Percentiles rank a stretch among this genome's conserved stretches.
Conservation (phyloP, 2,888 invertebrate genomes). For the Drosophila neonasuta region DNA sequence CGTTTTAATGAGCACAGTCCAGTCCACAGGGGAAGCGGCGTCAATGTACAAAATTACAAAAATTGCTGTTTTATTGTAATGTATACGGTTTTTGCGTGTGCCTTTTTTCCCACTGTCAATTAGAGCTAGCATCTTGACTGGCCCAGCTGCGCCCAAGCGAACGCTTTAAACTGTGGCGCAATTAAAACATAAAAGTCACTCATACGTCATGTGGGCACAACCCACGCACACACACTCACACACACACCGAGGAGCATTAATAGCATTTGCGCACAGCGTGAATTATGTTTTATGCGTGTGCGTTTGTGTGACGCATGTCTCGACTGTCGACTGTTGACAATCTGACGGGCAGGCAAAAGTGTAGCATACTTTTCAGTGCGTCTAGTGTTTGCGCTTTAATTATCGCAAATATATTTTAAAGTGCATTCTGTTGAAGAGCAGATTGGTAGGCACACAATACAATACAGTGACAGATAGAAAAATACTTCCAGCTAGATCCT, state of each 20-base stretch:
- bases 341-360: slow-evolving; percentile 29
- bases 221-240: neutral
- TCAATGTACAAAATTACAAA: neutral
- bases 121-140: slow-evolving; percentile 61
- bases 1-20: slow-evolving; percentile 17
- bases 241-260: slow-evolving; percentile 45
- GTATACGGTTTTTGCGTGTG: neutral
- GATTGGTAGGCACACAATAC: too few species aligned
- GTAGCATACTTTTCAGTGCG: slow-evolving; percentile 66
- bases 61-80: slow-evolving; percentile 1
- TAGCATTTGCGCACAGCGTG: slow-evolving; percentile 69
- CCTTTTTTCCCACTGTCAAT: slow-evolving; percentile 62
- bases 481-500: too few species aligned
- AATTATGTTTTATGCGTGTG: slow-evolving; percentile 51
- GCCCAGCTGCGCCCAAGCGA: slow-evolving; percentile 54
- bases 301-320: slow-evolving; percentile 35
- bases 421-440: neutral
- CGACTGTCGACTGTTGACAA: slow-evolving; percentile 7
- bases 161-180: slow-evolving; percentile 64
- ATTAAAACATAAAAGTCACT: slow-evolving; percentile 78
- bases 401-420: neutral
- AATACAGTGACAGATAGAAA: too few species aligned
- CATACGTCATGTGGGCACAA: slow-evolving; percentile 64
- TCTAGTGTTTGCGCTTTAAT: slow-evolving; percentile 23
- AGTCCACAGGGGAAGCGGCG: neutral